A percentile compares a stretch with the other conserved stretches of the same genome.
Conservation (phyloP, 2,797 vertebrate genomes). For the Tokudaia tokunoshimensis region DNA sequence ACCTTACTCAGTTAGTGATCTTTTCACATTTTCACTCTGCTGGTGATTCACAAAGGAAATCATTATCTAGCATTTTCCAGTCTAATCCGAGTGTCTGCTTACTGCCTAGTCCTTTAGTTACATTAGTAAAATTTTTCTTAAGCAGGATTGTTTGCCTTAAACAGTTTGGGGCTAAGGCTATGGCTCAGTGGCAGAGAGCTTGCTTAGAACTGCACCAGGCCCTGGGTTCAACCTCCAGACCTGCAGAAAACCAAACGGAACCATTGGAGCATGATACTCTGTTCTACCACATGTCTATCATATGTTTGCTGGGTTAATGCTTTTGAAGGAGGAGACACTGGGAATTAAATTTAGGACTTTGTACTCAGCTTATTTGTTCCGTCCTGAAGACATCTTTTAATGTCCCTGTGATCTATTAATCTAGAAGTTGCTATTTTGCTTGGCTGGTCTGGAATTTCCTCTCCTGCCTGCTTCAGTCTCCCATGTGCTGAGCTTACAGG, state of each 20-base stretch:
- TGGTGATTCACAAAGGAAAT: neutral
- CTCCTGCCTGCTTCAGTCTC: neutral
- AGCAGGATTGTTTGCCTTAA: conserved; percentile 10
- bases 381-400: neutral
- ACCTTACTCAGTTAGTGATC: neutral
- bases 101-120: neutral
- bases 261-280: neutral
- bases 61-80: neutral
- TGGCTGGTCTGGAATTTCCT: neutral
- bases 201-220: neutral
- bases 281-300: neutral
- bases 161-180: neutral
- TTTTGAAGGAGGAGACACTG: neutral
- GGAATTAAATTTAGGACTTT: neutral
- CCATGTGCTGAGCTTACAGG: neutral
- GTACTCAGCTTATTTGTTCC: neutral
- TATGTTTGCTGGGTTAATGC: neutral
- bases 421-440: neutral
- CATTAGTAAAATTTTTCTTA: neutral
- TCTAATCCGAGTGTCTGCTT: neutral
- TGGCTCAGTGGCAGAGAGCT: neutral
- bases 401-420: neutral
- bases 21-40: neutral
- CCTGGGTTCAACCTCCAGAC: neutral
- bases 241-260: neutral